These are phyloP conservation scores for Apamea monoglypha DNA, from an alignment of 2,888 invertebrate genomes.

Conservation along the genomic window DNA sequence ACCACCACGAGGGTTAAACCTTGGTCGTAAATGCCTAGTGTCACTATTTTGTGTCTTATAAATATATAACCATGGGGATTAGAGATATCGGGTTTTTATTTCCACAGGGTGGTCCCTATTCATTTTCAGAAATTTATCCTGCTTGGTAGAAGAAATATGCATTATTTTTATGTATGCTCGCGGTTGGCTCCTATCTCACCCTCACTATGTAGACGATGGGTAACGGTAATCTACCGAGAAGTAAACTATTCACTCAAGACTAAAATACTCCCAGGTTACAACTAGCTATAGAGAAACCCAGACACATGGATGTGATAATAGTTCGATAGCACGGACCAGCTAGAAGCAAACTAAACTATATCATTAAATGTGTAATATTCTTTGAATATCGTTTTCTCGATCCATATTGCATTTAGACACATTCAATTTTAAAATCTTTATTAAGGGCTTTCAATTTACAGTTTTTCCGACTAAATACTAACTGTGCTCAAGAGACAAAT, in stretches of 20 bases:
- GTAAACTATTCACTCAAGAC: not conserved
- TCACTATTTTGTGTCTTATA: too few species aligned
- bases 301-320: not conserved
- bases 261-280: not conserved
- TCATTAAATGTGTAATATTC: not conserved
- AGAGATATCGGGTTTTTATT: too few species aligned
- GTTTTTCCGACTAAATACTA: not conserved
- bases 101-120: too few species aligned
- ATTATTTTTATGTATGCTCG: not conserved
- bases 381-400: not conserved
- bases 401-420: conserved; percentile 26
- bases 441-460: conserved; percentile 6
- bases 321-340: not conserved
- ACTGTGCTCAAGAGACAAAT: conserved; percentile 17
- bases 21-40: too few species aligned
- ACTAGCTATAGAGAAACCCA: not conserved
- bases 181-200: too few species aligned
- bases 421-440: conserved; percentile 29
- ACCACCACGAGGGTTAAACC: too few species aligned
- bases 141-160: not conserved
- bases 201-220: not conserved
- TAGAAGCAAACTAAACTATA: not conserved
- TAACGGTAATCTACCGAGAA: not conserved
- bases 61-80: too few species aligned
- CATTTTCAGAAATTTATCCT: too few species aligned